Percentiles rank a stretch among this genome's conserved stretches.
Evolutionary conservation across 2,888 invertebrate genomes (phyloP).

Genomic region (Trissolcus japonicus): DNA sequence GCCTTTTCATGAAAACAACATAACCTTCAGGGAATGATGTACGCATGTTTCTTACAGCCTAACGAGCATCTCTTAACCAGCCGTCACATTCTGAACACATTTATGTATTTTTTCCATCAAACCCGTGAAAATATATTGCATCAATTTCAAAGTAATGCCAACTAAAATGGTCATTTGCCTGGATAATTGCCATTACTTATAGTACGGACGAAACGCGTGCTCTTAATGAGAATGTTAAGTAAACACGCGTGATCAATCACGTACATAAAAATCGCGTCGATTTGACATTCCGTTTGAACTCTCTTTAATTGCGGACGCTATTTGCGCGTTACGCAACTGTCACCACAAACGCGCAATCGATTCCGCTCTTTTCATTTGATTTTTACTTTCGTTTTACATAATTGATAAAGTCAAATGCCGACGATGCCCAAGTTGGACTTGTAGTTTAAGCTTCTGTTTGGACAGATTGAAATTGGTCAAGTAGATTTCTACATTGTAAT

Average conservation of each 20-base stretch:
- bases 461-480: not conserved
- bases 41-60: not conserved
- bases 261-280: constrained; percentile 5
- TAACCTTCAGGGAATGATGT: not conserved
- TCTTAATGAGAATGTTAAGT: constrained; percentile 23
- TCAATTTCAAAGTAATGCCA: not conserved
- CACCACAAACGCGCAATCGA: not conserved
- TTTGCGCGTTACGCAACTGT: constrained; percentile 7
- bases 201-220: constrained; percentile 3
- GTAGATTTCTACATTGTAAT: constrained; percentile 40
- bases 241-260: constrained; percentile 18
- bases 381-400: not conserved
- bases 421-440: not conserved
- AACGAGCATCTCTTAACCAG: constrained; percentile 12
- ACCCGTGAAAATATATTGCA: constrained; percentile 16
- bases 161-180: constrained; percentile 10
- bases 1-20: not conserved
- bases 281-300: constrained; percentile 12
- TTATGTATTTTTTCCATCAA: constrained; percentile 4
- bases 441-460: not conserved
- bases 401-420: constrained; percentile 4
- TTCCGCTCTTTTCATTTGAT: not conserved
- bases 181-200: constrained; percentile 14
- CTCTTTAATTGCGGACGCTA: not conserved
- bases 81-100: constrained; percentile 21